Evolutionary conservation across 1,140 invertebrate species (phyloP).

Genomic region (Drosophila oshimai): DNA sequence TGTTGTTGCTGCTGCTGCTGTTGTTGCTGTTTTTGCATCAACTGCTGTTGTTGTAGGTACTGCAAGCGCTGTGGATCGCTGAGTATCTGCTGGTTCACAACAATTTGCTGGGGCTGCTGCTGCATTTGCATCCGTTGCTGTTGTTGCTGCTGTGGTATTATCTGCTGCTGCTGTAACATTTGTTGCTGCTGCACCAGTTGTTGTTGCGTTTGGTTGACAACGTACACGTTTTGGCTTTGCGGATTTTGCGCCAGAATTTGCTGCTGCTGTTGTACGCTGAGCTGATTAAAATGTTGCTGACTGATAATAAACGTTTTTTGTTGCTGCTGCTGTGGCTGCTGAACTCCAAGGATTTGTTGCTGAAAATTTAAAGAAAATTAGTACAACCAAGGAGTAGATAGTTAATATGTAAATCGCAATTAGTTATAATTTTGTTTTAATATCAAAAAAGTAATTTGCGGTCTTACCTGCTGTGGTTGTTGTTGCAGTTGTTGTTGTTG

Average conservation of each 20-base stretch:
- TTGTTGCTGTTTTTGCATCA: slow-evolving; percentile 63
- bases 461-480: slow-evolving; percentile 30
- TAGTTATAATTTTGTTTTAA: neutral
- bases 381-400: too few relatives aligned
- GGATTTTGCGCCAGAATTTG: slow-evolving; percentile 83
- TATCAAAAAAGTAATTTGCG: too few relatives aligned
- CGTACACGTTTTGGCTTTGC: slow-evolving; percentile 78
- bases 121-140: slow-evolving; percentile 63
- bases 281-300: slow-evolving; percentile 85
- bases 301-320: slow-evolving; percentile 81
- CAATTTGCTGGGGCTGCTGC: slow-evolving; percentile 71
- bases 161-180: slow-evolving; percentile 70
- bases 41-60: slow-evolving; percentile 74
- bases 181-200: slow-evolving; percentile 84
- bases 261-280: slow-evolving; percentile 84
- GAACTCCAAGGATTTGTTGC: slow-evolving; percentile 34
- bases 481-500: slow-evolving; percentile 53
- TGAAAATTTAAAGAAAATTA: neutral
- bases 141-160: slow-evolving; percentile 64
- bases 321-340: slow-evolving; percentile 50
- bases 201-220: slow-evolving; percentile 81
- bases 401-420: too few relatives aligned
- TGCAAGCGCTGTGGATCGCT: slow-evolving; percentile 72
- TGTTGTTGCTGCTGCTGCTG: slow-evolving; percentile 55
- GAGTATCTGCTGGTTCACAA: slow-evolving; percentile 77